Evolutionary conservation across 2,888 invertebrate species (phyloP), one percentile per base, ranked within the genome.

Genomic region (Drosophila kuntzei): DNA sequence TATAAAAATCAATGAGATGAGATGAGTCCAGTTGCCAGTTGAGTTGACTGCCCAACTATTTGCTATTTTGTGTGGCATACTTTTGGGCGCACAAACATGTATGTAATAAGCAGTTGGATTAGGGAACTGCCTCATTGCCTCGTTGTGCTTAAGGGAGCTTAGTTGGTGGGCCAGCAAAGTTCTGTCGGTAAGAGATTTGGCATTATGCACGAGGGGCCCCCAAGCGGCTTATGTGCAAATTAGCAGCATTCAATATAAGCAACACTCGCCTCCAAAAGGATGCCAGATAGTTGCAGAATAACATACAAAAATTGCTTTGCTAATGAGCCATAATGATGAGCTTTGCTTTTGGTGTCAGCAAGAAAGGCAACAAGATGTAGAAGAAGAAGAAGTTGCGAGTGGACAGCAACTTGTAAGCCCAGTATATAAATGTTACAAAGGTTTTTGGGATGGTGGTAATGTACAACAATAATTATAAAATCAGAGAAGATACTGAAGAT

Each of bases 301-400:
- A 61, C 60, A 76, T 67, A 76, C 74, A 73, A 71, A 89, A 89
- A 89, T 89, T 87, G 82, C 88, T 85, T 75, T 89, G 80, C 86
- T 87, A 87, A 87, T 87, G 86, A 87, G 88, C 88, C 89, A 87
- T 87, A 85, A 89, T 87, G 88, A 87, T 80, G 86, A 85, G 89
- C 78, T 81, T 77, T 74, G 80, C 63, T 65, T 71, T 60, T 61
- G 50, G 61, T 73, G 67, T 60, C 70, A 71, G 72, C 72, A 53
- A 22, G n/a, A 7, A 41, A 12, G 18, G 12, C 41, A 7, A 41
- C 6, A 20, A 12, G 18, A 32, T 27, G 37, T 14, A 37, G 22
- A 4, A 29, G 46, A 51, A 51, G 16, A n/a, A 22, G 39, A 11
- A 11, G 54, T 16, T 32, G 20, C 22, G 25, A 63, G 44, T 55